Conservation (phyloP, 2,797 vertebrate genomes). For the Trachurus trachurus region DNA sequence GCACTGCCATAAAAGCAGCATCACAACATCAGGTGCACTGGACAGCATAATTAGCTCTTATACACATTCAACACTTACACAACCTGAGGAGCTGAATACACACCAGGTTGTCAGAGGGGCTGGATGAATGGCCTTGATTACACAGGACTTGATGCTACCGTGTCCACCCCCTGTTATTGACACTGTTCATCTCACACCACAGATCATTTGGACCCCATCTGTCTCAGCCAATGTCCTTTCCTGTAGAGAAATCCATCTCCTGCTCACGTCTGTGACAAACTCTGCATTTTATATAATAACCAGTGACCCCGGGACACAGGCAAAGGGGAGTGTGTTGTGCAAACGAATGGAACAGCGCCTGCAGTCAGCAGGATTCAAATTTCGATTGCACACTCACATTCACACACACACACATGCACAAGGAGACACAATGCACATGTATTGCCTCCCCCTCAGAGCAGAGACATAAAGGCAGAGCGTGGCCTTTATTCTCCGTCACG, state of each 20-base stretch:
- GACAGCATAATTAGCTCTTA: background rate
- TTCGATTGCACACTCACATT: slow-evolving; percentile 5
- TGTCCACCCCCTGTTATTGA: background rate
- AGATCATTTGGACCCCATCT: background rate
- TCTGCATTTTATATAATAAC: slow-evolving; percentile 56
- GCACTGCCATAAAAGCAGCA: background rate
- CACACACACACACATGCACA: background rate
- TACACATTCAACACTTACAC: background rate
- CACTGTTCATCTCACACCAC: slow-evolving; percentile 18
- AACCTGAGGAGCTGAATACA: background rate
- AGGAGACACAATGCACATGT: background rate
- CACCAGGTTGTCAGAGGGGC: slow-evolving; percentile 7
- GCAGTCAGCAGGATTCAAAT: slow-evolving; percentile 40
- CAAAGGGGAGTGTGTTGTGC: slow-evolving; percentile 39
- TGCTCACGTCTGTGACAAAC: slow-evolving; percentile 2
- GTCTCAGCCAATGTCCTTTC: slow-evolving; percentile 27
- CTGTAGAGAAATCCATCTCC: slow-evolving; percentile 31
- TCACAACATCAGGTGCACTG: background rate
- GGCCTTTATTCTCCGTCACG: slow-evolving; percentile 50
- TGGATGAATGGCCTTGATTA: slow-evolving; percentile 8
- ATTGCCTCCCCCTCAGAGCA: slow-evolving; percentile 59
- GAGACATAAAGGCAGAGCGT: slow-evolving; percentile 43
- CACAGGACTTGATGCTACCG: slow-evolving; percentile 6
- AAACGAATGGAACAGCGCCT: slow-evolving; percentile 53
- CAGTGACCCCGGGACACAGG: slow-evolving; percentile 30